A percentile compares a stretch with the other conserved stretches of the same genome.
Conservation (phyloP, 2,888 invertebrate genomes). For the Drosophila macrospina region DNA sequence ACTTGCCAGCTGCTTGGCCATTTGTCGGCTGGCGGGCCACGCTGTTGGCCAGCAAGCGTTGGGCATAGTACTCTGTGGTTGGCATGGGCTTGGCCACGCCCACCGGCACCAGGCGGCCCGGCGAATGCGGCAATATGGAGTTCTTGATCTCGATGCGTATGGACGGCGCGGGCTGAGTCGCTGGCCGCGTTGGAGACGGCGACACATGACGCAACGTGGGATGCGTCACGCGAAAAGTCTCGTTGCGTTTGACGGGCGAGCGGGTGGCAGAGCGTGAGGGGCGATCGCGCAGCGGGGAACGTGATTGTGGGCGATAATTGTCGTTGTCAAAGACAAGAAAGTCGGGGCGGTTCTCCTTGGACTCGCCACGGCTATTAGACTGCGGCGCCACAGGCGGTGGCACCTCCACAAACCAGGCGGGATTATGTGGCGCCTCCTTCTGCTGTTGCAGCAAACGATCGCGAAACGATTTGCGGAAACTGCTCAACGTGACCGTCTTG, state of each 20-base stretch:
- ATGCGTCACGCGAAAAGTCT: slow-evolving; percentile 77
- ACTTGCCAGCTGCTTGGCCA: slow-evolving; percentile 26
- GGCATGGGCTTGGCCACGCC: slow-evolving; percentile 85
- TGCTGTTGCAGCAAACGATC: slow-evolving; percentile 82
- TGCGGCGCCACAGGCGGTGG: slow-evolving; percentile 52
- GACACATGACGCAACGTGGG: slow-evolving; percentile 59
- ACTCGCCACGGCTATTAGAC: slow-evolving; percentile 20
- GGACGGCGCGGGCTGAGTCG: slow-evolving; percentile 46
- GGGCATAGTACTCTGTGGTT: slow-evolving; percentile 68
- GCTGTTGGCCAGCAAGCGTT: slow-evolving; percentile 65
- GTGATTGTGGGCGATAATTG: slow-evolving; percentile 83
- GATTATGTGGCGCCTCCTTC: slow-evolving; percentile 83
- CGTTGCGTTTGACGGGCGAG: slow-evolving; percentile 79
- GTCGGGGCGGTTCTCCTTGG: slow-evolving; percentile 75
- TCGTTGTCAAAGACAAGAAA: slow-evolving; percentile 83
- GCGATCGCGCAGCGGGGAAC: slow-evolving; percentile 81
- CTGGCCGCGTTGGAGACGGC: slow-evolving; percentile 48
- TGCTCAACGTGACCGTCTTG: slow-evolving; percentile 84
- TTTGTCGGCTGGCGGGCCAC: slow-evolving; percentile 16
- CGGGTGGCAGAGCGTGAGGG: slow-evolving; percentile 68
- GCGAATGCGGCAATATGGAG: slow-evolving; percentile 83
- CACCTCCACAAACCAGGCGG: slow-evolving; percentile 85
- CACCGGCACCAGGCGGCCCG: slow-evolving; percentile 83
- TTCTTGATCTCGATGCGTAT: slow-evolving; percentile 85
- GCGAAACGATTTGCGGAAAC: slow-evolving; percentile 84